Base-by-base conservation (phyloP, 23 tunicate species). In the Corella eumyota region DNA sequence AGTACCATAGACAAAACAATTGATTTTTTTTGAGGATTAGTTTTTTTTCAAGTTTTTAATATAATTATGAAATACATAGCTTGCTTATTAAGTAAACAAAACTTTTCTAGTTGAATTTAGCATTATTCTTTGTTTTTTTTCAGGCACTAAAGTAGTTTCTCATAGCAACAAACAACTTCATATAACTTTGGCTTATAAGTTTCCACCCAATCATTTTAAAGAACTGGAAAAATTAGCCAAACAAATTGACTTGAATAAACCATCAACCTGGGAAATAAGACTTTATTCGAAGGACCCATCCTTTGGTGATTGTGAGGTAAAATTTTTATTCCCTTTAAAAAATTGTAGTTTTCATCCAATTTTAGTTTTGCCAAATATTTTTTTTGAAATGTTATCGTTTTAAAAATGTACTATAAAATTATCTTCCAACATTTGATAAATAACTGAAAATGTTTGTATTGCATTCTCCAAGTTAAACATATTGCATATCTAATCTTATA, bases 141-240 rank as follows among this genome's bases (percentile, higher is more conserved):
- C 20, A 86, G 95, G 58, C 25, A 51, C 79, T 17, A 52, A 38
- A 52, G 75, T 86, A 15, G 95, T 77, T 51, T 51, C 95, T 3
- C 95, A 86, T 80, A 86, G 67, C 55, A 86, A 86, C 80, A 86
- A 86, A 57, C 95, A 86, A 36, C 68, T 86, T 1, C 95, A 86
- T 29, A 60, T 86, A 36, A 86, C 95, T 1, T 69, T 86, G 26
- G 95, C 95, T 3, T 86, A 86, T 60, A 86, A 86, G 38, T 86
- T 86, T 50, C 72, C 74, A 7, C 34, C 85, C n/a, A 71, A 75
- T 48, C 85, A 86, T 57, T 62, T 86, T 30, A 34, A 71, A 53
- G 58, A 61, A 40, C 66, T 86, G 54, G 85, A 86, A 60, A 36
- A 32, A 1, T 66, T 86, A n/a, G 95, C 95, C 25, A 77, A 77